phyloP scores from a whole-genome alignment of 2,888 invertebrate genomes.

The Bursaphelenchus okinawaensis region DNA sequence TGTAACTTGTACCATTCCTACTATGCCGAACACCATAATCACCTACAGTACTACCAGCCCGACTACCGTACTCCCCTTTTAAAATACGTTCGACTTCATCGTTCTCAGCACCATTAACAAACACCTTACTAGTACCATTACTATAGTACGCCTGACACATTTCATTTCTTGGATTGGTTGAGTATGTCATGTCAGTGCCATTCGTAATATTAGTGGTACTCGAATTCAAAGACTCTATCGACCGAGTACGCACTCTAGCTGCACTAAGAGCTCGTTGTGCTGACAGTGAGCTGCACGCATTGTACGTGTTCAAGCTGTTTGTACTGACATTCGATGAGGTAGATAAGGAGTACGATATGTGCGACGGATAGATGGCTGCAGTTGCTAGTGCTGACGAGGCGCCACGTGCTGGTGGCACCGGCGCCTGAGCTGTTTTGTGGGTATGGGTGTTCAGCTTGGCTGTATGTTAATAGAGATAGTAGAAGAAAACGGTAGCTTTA shows the following conservation, averaged over 20 bases:
- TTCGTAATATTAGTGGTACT: not conserved
- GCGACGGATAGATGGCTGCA: not conserved
- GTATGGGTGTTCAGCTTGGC: not conserved
- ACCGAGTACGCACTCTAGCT: not conserved
- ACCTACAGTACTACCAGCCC: no score
- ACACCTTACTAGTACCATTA: not conserved
- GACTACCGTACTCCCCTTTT: no score
- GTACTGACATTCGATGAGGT: not conserved
- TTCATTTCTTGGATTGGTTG: not conserved
- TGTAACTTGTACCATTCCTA: no score
- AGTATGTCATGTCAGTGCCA: not conserved
- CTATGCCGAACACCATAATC: no score
- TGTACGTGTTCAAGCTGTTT: not conserved
- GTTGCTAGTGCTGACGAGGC: not conserved
- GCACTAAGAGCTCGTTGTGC: not conserved
- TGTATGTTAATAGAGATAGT: no score
- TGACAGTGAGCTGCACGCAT: not conserved
- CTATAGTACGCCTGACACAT: not conserved
- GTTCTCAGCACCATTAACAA: not conserved
- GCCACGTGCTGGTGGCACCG: not conserved
- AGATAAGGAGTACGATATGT: not conserved
- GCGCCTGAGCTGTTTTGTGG: not conserved
- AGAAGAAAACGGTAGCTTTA: no score
- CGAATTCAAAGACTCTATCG: not conserved
- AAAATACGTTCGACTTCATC: not conserved